Conservation (phyloP, 2,888 invertebrate species). For the Plagodis dolabraria region DNA sequence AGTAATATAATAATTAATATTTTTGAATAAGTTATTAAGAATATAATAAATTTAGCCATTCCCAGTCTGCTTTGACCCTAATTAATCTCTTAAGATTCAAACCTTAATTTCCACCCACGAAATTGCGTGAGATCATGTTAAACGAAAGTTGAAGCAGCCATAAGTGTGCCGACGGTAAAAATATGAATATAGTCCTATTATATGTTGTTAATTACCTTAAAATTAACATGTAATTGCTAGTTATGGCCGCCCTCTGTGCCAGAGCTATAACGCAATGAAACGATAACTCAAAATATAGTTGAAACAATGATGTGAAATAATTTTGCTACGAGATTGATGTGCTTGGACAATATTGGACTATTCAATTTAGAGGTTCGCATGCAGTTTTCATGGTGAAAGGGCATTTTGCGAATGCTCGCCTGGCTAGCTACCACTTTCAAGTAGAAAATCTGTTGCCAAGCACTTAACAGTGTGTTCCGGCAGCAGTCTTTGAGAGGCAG, state of each 20-base stretch:
- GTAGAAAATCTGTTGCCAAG: too few relatives aligned
- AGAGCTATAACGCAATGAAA: conserved; percentile 34
- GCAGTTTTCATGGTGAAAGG: too few relatives aligned
- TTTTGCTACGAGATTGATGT: conserved; percentile 33
- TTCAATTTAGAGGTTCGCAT: too few relatives aligned
- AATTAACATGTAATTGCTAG: conserved; percentile 32
- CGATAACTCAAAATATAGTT: conserved; percentile 31
- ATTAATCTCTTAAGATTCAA: not conserved
- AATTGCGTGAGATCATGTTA: conserved; percentile 11
- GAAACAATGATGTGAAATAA: conserved; percentile 37
- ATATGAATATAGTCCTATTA: conserved; percentile 27
- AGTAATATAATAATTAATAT: too few relatives aligned
- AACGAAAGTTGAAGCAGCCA: conserved; percentile 22
- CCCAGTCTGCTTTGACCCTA: not conserved
- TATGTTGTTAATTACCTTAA: conserved; percentile 30
- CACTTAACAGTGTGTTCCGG: too few relatives aligned
- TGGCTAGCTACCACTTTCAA: too few relatives aligned
- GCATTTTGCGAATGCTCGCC: too few relatives aligned
- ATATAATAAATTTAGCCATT: too few relatives aligned
- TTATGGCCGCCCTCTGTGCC: conserved; percentile 20
- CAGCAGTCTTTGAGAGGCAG: too few relatives aligned
- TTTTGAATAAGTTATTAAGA: too few relatives aligned
- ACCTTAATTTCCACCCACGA: not conserved
- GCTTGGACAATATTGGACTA: too few relatives aligned
- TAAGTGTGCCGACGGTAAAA: conserved; percentile 14